Base-by-base conservation (phyloP, 2,113 vertebrate genomes). In the Caracal caracal region DNA sequence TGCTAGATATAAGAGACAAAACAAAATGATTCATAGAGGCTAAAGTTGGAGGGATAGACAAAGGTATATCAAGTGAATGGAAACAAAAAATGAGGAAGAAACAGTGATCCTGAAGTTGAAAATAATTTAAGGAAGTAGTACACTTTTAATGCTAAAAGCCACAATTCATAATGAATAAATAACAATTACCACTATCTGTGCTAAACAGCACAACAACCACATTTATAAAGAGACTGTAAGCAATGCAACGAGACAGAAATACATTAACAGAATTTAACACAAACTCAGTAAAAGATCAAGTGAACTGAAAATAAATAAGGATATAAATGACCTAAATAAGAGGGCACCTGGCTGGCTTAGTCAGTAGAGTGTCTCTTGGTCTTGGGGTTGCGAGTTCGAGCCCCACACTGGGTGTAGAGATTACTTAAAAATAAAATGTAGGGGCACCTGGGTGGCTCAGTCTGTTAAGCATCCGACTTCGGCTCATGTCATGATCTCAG, bases 291-390 rank as follows among this genome's bases (percentile, higher is more conserved):
- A 10, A 91, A 88, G 28, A 65, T 35, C 19, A 63, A 87, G 10
- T 76, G 68, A 88, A 88, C 66, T 66, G 9, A 78, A 92, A 84
- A 30, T 68, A 71, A 90, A 17, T 86, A 80, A 88, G 78, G 65
- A 71, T 37, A 88, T 59, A 82, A 88, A 66, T 47, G 16, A 75
- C 35, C 35, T 92, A 95, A 75, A 30, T 8, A 2, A n/a, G 3
- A 15, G 26, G 13, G 28, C 7, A 0, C 73, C 73, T 76, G 13
- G 40, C 40, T 76, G 73, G 24, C 26, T 47, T 26, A 71, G 68
- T 71, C 4, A 47, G 35, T 37, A 40, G 26, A 47, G 2, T 28
- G 24, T 20, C 3, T 28, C 71, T 75, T 30, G 40, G 47, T 30
- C 40, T 75, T 16, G 40, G 40, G 40, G 13, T 75, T 75, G 71